These are phyloP conservation scores for Menura novaehollandiae DNA, from an alignment of 2,113 vertebrate species.

Conservation along the genomic window DNA sequence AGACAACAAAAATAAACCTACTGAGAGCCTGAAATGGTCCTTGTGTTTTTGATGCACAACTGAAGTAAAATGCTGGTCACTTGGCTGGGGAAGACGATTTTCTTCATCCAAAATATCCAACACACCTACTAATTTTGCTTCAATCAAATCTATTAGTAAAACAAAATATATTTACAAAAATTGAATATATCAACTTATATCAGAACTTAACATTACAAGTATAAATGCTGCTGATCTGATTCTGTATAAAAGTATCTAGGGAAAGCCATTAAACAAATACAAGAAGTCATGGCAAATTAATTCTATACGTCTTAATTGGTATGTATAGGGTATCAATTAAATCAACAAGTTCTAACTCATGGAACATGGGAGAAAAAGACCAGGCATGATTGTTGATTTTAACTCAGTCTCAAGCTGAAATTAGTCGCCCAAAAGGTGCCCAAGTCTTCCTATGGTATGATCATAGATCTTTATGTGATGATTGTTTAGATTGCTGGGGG, in stretches of 20 bases:
- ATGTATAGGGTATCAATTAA: not conserved
- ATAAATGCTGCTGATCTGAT: not conserved
- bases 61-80: conserved; percentile 95
- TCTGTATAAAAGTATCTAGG: not conserved
- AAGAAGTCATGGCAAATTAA: not conserved
- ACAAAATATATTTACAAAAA: not conserved
- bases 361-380: not conserved
- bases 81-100: conserved; percentile 94
- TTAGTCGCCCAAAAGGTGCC: not conserved
- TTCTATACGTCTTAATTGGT: not conserved
- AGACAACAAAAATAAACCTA: conserved; percentile 66
- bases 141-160: conserved; percentile 87
- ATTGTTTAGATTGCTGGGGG: not conserved
- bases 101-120: conserved; percentile 99
- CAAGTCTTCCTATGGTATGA: not conserved
- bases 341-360: not conserved
- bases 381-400: not conserved
- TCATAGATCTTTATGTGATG: not conserved
- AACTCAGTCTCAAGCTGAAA: not conserved
- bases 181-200: not conserved
- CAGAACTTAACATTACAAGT: not conserved
- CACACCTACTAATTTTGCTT: conserved; percentile 89
- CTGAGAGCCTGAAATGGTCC: conserved; percentile 93
- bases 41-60: conserved; percentile 92
- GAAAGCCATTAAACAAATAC: not conserved